phyloP scores from a whole-genome alignment of 2,113 vertebrate species.

The Crotalus viridis region DNA sequence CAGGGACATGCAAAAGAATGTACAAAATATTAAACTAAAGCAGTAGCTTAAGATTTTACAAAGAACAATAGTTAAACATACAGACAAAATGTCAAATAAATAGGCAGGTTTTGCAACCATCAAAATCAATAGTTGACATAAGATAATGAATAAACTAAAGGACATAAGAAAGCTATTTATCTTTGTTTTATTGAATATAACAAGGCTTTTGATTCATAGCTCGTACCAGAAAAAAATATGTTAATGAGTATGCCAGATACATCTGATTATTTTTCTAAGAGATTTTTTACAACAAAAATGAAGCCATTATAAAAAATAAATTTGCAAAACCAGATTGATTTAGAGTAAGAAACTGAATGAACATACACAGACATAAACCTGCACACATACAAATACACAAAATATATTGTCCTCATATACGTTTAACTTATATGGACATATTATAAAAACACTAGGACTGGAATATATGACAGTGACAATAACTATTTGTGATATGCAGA shows the following conservation, averaged over 20 bases:
- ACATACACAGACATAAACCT: background rate
- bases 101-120: background rate
- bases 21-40: background rate
- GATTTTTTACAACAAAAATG: background rate
- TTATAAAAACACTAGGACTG: background rate
- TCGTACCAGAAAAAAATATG: background rate
- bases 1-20: background rate
- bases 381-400: background rate
- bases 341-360: background rate
- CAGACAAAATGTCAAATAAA: background rate
- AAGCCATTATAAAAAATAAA: background rate
- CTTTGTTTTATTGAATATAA: background rate
- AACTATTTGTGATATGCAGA: background rate
- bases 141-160: background rate
- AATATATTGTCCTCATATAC: background rate
- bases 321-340: background rate
- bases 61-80: background rate
- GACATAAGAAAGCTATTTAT: background rate
- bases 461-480: background rate
- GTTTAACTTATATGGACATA: background rate
- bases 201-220: background rate
- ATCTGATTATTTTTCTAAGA: background rate
- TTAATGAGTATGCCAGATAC: background rate
- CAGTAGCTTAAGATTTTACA: background rate
- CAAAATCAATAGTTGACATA: background rate